These are phyloP conservation scores for Drosophila elegans DNA, from an alignment of 1,140 invertebrate genomes.

Conservation along the genomic window DNA sequence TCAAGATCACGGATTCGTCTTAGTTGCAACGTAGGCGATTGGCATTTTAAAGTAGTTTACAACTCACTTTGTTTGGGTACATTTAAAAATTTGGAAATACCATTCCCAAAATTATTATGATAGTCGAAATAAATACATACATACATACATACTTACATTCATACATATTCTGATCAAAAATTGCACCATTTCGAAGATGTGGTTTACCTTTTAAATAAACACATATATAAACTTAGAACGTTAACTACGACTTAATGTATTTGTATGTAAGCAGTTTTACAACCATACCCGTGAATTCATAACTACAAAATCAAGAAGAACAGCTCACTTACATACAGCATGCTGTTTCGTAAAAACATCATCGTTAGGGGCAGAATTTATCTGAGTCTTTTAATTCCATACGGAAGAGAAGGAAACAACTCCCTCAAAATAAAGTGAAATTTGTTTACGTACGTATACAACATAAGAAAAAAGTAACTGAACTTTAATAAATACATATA, in stretches of 20 bases:
- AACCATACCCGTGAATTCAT: slow-evolving; percentile 32
- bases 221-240: slow-evolving; percentile 54
- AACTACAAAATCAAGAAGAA: slow-evolving; percentile 21
- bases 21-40: slow-evolving; percentile 55
- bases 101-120: slow-evolving; percentile 27
- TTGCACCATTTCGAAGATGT: slow-evolving; percentile 53
- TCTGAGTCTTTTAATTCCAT: slow-evolving; percentile 55
- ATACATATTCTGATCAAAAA: slow-evolving; percentile 46
- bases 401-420: slow-evolving; percentile 27
- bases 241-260: slow-evolving; percentile 59
- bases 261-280: slow-evolving; percentile 58
- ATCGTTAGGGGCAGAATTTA: slow-evolving; percentile 45
- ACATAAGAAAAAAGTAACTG: slow-evolving; percentile 68
- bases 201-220: slow-evolving; percentile 66
- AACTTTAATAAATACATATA: slow-evolving; percentile 76
- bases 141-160: slow-evolving; percentile 14
- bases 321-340: slow-evolving; percentile 40
- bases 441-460: slow-evolving; percentile 69
- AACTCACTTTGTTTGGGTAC: slow-evolving; percentile 44
- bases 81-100: slow-evolving; percentile 36
- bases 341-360: slow-evolving; percentile 20
- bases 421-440: slow-evolving; percentile 25
- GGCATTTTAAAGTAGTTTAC: slow-evolving; percentile 73
- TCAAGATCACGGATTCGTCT: slow-evolving; percentile 13
- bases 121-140: slow-evolving; percentile 23